phyloP scores from a whole-genome alignment of 2,797 vertebrate species.

The Danio albolineatus region DNA sequence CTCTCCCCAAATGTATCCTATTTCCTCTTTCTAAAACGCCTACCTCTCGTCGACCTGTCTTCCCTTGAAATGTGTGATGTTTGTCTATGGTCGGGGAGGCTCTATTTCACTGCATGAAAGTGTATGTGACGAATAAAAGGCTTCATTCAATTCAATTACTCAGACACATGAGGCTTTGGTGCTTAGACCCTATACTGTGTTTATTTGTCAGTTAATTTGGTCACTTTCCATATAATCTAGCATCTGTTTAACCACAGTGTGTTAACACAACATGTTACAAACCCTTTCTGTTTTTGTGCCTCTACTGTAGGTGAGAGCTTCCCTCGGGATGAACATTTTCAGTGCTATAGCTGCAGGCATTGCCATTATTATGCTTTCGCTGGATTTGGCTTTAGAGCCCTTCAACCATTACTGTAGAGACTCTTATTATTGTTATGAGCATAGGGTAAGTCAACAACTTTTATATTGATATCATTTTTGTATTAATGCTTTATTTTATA shows the following conservation, averaged over 20 bases:
- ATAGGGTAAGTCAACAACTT: background rate
- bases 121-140: no score
- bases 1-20: no score
- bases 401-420: fast-evolving
- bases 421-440: background rate
- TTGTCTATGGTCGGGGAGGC: no score
- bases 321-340: background rate
- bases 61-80: no score
- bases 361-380: background rate
- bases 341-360: conserved; percentile 1
- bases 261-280: background rate
- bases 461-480: background rate
- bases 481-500: background rate
- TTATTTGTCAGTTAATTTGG: background rate
- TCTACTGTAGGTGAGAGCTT: background rate
- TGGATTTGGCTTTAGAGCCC: background rate
- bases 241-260: background rate
- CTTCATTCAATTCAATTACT: no score
- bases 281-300: background rate
- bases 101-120: no score
- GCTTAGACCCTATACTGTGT: background rate
- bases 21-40: no score
- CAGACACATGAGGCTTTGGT: no score
- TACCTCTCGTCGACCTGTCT: no score
- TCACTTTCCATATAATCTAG: background rate